These are phyloP conservation scores for Jacana jacana DNA, from an alignment of 2,113 vertebrate species.

Conservation along the genomic window DNA sequence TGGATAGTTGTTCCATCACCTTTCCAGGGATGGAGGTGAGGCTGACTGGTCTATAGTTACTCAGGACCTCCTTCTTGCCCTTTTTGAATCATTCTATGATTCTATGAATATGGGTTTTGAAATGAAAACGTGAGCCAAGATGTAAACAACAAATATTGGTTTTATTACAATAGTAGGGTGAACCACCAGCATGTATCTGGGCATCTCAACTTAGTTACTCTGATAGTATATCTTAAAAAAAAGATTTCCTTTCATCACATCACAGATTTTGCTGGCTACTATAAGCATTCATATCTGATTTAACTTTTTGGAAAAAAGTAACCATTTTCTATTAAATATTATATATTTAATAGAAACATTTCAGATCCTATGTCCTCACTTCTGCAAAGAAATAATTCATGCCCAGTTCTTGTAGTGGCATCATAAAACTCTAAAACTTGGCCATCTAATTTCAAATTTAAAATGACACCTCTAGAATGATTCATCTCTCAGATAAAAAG, in stretches of 20 bases:
- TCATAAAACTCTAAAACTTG: not conserved
- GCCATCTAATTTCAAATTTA: not conserved
- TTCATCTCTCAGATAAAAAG: not conserved
- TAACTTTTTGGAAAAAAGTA: not conserved
- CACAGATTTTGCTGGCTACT: not conserved
- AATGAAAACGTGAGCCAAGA: not conserved
- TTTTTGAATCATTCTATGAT: too few species aligned
- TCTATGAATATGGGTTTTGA: not conserved
- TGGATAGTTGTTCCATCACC: too few species aligned
- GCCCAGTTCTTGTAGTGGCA: not conserved
- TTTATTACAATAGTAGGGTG: not conserved
- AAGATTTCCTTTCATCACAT: not conserved
- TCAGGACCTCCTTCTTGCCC: too few species aligned
- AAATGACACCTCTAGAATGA: not conserved
- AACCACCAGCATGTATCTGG: not conserved
- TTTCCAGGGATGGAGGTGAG: too few species aligned
- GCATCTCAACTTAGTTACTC: not conserved
- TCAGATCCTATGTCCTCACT: not conserved
- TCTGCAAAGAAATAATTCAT: not conserved
- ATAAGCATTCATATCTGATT: not conserved
- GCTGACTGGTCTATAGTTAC: too few species aligned
- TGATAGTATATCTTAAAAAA: not conserved
- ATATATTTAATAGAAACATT: not conserved
- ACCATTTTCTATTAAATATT: not conserved
- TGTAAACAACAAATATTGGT: accelerated